Conservation (phyloP, 2,113 vertebrate genomes). For the Proterorhinus semilunaris region DNA sequence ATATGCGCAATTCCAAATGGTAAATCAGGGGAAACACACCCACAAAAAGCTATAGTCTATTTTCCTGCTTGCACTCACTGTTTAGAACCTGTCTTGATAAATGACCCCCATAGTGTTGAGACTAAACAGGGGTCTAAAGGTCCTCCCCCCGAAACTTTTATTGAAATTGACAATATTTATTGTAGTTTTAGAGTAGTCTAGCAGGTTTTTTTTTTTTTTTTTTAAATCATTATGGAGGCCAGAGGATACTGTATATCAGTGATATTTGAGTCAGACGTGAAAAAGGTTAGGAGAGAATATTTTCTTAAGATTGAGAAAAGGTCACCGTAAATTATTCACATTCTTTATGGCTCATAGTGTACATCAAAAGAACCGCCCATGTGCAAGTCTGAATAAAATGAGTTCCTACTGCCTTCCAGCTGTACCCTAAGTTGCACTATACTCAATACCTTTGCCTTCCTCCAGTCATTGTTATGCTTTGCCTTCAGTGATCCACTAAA, state of each 20-base stretch:
- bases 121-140: no score
- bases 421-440: background rate
- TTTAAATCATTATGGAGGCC: no score
- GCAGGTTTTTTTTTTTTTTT: no score
- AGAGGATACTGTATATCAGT: background rate
- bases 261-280: background rate
- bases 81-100: no score
- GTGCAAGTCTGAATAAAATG: background rate
- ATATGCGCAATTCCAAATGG: no score
- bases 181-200: no score
- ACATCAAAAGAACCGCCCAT: constrained; percentile 1
- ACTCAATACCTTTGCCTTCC: background rate
- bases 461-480: background rate
- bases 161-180: no score
- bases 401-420: background rate
- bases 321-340: background rate
- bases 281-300: background rate
- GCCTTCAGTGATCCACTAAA: background rate
- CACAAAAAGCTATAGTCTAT: no score
- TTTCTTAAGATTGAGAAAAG: background rate
- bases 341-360: background rate
- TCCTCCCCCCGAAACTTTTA: no score
- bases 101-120: no score
- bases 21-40: no score
- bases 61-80: no score